These are phyloP conservation scores for Sula dactylatra DNA, from an alignment of 2,113 vertebrate species.

Conservation along the genomic window DNA sequence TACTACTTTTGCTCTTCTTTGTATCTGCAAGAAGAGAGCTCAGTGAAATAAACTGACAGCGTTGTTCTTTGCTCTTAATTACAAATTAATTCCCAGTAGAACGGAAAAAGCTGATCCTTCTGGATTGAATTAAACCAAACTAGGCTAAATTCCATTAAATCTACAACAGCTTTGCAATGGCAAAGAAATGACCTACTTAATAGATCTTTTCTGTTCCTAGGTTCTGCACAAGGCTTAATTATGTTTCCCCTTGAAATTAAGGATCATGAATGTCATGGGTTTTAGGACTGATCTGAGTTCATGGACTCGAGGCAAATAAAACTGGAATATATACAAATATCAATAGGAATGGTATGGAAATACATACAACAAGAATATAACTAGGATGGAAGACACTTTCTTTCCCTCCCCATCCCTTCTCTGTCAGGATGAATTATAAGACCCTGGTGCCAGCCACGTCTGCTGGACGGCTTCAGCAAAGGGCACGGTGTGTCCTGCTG, in stretches of 20 bases:
- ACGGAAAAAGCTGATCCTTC: slow-evolving; percentile 4
- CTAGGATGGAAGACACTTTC: background rate
- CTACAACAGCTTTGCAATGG: slow-evolving; percentile 31
- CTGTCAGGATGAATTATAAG: background rate
- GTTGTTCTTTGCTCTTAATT: slow-evolving; percentile 49
- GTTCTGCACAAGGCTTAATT: slow-evolving; percentile 54
- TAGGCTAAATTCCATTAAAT: slow-evolving; percentile 52
- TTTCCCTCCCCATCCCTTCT: background rate
- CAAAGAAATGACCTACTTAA: slow-evolving; percentile 49
- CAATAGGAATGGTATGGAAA: background rate
- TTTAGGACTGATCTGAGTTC: slow-evolving; percentile 19
- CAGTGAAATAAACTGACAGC: background rate
- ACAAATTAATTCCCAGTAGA: slow-evolving; percentile 54
- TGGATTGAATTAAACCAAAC: slow-evolving; percentile 53
- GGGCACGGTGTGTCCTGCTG: background rate
- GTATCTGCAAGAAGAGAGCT: background rate
- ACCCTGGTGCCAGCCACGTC: background rate
- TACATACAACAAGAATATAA: background rate
- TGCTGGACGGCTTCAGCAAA: background rate
- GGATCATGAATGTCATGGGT: background rate
- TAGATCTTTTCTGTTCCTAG: slow-evolving; percentile 30
- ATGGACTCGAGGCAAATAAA: background rate
- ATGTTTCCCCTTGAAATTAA: slow-evolving; percentile 42
- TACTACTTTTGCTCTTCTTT: background rate
- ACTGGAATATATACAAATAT: background rate